phyloP scores from a whole-genome alignment of 1,140 invertebrate species.

The Lineus longissimus region DNA sequence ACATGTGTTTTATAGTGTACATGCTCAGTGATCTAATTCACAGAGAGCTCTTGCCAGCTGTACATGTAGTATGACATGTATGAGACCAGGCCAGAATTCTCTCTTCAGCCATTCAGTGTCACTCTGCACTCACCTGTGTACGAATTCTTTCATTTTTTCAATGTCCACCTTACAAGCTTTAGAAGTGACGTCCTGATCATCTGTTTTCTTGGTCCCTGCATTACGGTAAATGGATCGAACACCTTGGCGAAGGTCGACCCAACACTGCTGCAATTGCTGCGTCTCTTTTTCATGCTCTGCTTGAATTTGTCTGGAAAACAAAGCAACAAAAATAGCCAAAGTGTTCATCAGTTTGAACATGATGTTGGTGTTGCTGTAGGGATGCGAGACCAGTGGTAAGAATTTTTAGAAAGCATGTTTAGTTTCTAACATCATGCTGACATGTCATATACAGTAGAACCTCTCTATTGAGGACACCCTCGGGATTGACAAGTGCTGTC shows the following conservation, averaged over 20 bases:
- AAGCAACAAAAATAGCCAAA: neutral
- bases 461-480: too few relatives aligned
- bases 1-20: too few relatives aligned
- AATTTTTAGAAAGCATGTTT: neutral
- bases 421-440: neutral
- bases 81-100: neutral
- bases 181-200: neutral
- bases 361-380: neutral
- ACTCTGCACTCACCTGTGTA: neutral
- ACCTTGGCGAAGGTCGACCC: conserved; percentile 58
- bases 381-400: neutral
- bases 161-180: neutral
- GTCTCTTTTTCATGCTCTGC: conserved; percentile 57
- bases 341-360: neutral
- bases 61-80: neutral
- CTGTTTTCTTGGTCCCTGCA: neutral
- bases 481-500: too few relatives aligned
- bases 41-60: too few relatives aligned
- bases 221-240: conserved; percentile 40
- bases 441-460: too few relatives aligned
- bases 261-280: conserved; percentile 57
- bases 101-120: neutral
- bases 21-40: too few relatives aligned
- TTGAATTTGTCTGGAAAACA: conserved; percentile 37
- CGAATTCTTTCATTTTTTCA: neutral